phyloP scores from a whole-genome alignment of 1,140 invertebrate species.

The Philotrypesis tridentata region DNA sequence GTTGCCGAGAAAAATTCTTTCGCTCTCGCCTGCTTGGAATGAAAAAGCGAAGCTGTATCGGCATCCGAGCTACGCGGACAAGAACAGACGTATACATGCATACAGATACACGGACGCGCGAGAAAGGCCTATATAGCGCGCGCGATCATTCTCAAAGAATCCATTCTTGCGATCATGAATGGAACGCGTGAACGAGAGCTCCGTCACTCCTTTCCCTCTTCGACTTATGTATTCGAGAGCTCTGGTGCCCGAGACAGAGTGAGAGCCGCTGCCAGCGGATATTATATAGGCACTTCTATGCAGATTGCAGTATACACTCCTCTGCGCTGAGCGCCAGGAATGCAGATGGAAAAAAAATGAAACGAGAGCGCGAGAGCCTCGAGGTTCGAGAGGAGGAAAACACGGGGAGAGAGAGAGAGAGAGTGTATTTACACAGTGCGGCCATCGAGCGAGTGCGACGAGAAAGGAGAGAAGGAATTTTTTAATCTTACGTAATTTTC shows the following conservation, averaged over 20 bases:
- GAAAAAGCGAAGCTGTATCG: too few species aligned
- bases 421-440: not conserved
- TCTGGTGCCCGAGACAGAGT: too few species aligned
- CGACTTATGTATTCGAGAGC: too few species aligned
- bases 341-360: slow-evolving; percentile 29
- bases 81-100: too few species aligned
- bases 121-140: not conserved
- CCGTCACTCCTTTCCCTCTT: not conserved
- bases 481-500: not conserved
- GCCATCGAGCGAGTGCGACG: not conserved
- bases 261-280: too few species aligned
- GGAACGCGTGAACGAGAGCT: not conserved
- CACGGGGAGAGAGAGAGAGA: not conserved
- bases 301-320: too few species aligned
- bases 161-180: slow-evolving; percentile 28
- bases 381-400: not conserved
- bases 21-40: too few species aligned
- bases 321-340: too few species aligned
- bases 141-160: slow-evolving; percentile 28
- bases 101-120: too few species aligned
- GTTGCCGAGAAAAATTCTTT: too few species aligned
- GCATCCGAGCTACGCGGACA: not conserved
- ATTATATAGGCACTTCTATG: too few species aligned
- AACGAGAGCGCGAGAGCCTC: not conserved
- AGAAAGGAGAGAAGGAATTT: not conserved